Evolutionary conservation across 2,797 vertebrate species (phyloP).

Genomic region (Ptychobarbus kaznakovi): DNA sequence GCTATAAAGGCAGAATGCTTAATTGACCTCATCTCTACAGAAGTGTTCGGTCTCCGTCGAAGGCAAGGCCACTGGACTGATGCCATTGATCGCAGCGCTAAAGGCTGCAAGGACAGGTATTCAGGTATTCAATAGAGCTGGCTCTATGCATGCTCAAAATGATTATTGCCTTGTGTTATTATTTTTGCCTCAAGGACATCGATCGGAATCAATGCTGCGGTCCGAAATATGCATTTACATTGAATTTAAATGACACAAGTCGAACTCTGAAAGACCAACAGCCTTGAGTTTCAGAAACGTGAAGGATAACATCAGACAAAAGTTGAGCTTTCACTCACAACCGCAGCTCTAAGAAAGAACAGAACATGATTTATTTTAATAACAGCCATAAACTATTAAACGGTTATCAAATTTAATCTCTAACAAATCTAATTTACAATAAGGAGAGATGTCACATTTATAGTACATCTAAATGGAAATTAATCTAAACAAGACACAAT

Average conservation of each 20-base stretch:
- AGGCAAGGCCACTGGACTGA: slow-evolving; percentile 52
- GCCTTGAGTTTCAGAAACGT: slow-evolving; percentile 1
- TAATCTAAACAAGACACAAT: neutral
- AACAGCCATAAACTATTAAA: neutral
- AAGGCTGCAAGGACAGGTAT: slow-evolving; percentile 51
- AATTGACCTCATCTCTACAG: slow-evolving; percentile 57
- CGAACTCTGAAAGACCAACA: neutral
- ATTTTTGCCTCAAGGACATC: slow-evolving; percentile 50
- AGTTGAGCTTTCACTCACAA: neutral
- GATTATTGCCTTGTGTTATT: slow-evolving; percentile 58
- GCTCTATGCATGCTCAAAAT: slow-evolving; percentile 41
- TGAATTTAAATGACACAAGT: slow-evolving; percentile 40
- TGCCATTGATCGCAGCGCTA: slow-evolving; percentile 48
- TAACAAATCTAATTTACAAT: neutral
- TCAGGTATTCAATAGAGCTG: slow-evolving; percentile 25
- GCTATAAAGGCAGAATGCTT: slow-evolving; percentile 58
- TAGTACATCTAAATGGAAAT: neutral
- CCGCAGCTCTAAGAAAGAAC: neutral
- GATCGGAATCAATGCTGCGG: slow-evolving; percentile 47
- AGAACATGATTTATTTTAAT: neutral
- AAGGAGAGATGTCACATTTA: neutral
- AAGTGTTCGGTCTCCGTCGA: slow-evolving; percentile 52
- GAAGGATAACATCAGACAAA: neutral
- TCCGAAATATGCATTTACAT: slow-evolving; percentile 45
- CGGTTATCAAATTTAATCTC: neutral